phyloP scores from a whole-genome alignment of 2,888 invertebrate species.

The Dysmachus trigonus region DNA sequence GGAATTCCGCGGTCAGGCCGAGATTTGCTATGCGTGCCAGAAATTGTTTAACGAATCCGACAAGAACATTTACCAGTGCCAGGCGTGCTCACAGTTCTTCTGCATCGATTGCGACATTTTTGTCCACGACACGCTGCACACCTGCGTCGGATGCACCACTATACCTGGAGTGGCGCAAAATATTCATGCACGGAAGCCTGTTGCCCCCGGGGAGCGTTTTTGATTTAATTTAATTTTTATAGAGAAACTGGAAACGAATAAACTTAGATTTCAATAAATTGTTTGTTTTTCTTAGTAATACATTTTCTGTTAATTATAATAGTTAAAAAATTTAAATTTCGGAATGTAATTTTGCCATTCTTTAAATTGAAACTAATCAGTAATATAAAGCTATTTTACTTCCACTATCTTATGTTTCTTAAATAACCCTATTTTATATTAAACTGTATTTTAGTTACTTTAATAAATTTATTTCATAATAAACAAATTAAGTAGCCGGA shows the following conservation, averaged over 20 bases:
- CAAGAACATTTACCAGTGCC: constrained; percentile 86
- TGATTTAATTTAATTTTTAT: not conserved
- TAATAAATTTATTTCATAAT: too few species aligned
- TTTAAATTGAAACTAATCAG: not conserved
- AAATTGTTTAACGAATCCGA: constrained; percentile 73
- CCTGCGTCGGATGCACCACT: constrained; percentile 96
- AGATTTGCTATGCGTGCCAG: constrained; percentile 77
- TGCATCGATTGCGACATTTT: constrained; percentile 97
- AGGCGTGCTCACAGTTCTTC: constrained; percentile 79
- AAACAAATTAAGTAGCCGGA: too few species aligned
- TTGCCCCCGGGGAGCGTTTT: constrained; percentile 50
- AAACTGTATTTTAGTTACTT: too few species aligned
- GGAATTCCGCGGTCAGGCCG: constrained; percentile 68
- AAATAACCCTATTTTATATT: too few species aligned
- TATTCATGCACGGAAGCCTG: constrained; percentile 57
- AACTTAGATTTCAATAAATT: not conserved
- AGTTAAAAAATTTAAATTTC: too few species aligned
- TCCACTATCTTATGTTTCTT: not conserved
- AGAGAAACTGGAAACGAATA: not conserved
- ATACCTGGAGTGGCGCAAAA: constrained; percentile 59
- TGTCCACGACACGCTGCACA: constrained; percentile 92
- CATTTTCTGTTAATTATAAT: too few species aligned
- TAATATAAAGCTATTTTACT: not conserved
- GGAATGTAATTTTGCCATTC: too few species aligned
- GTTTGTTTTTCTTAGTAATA: not conserved